Evolutionary conservation across 2,797 vertebrate species (phyloP).

Genomic region (Artibeus jamaicensis): DNA sequence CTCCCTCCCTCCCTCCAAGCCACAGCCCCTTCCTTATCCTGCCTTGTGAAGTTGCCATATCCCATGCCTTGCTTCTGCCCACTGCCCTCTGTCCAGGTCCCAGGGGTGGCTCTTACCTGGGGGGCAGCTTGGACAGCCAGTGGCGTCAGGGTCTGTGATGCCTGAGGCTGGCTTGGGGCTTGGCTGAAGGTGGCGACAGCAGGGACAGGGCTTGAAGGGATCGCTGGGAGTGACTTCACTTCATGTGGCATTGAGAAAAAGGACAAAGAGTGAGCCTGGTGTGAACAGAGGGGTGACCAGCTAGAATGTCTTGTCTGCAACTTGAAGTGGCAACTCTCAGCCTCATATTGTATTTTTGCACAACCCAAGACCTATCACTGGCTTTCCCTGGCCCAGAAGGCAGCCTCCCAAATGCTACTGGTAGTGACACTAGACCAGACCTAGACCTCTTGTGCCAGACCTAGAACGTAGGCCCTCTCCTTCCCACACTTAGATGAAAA

Average conservation of each 20-base stretch:
- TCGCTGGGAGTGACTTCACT: conserved; percentile 82
- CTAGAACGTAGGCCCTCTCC: background rate
- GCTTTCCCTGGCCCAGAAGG: background rate
- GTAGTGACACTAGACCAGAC: background rate
- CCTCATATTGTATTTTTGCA: background rate
- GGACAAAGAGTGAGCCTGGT: background rate
- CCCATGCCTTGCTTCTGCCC: conserved; percentile 4
- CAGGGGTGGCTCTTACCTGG: conserved; percentile 86
- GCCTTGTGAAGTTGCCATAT: background rate
- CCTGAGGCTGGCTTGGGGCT: conserved; percentile 84
- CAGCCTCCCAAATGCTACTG: background rate
- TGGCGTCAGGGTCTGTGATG: conserved; percentile 81
- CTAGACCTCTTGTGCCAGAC: background rate
- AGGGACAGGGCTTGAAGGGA: conserved; percentile 75
- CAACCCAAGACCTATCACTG: background rate
- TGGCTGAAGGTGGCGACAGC: conserved; percentile 83
- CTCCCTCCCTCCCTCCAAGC: conserved; percentile 5
- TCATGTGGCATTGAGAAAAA: conserved; percentile 71
- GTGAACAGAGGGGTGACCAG: background rate
- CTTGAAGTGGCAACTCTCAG: background rate
- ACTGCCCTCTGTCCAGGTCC: conserved; percentile 4
- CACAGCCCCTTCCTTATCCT: background rate
- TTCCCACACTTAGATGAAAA: background rate
- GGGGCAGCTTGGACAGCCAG: conserved; percentile 90
- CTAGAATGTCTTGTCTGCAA: background rate